Evolutionary conservation across 2,113 vertebrate species (phyloP), one percentile per base, ranked within the genome.

Genomic region (Hemibagrus wyckioides): DNA sequence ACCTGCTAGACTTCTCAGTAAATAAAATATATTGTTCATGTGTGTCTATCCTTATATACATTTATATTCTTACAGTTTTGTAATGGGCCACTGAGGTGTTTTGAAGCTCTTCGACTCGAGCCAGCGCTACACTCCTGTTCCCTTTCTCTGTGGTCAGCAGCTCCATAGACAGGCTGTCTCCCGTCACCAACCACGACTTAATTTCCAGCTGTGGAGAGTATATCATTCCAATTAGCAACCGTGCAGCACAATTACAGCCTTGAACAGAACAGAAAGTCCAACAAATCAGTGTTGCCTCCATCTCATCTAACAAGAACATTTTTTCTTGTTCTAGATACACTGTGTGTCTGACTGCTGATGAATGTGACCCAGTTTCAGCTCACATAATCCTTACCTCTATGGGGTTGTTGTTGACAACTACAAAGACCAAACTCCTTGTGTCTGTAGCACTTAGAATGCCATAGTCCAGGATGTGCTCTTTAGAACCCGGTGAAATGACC

Each of bases 331-430:
- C 19, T 52, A 50, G 61, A 50, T 85, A 36, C 41, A 79, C 30
- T 3, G 33, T 6, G 30, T 79, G 59, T 6, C 25, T 41, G 25
- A n/a, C 69, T 25, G 2, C 15, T 41, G 33, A 73, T 11, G 36
- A 28, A 59, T 59, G 36, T 75, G 41, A 50, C 21, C 36, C 69
- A 7, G 56, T 71, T 77, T 30, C 33, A 63, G 15, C 19, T 83
- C 33, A 85, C 71, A 25, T 81, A n/a, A 56, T 3, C 10, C 30
- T 50, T 80, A 96, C 98, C 98, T 99, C 97, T 93, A 99, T 99
- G 0, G 98, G 98, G 92, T 99, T 99, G 92, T 97, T 99, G 95
- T 99, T 99, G 90, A 98, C 92, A 89, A 99, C 95, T 90, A 97
- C 96, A 94, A 99, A 97, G 86, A 97, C 93, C 92, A 99, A 96